These are phyloP conservation scores for Calephelis nemesis DNA, from an alignment of 1,140 invertebrate genomes.

Conservation along the genomic window DNA sequence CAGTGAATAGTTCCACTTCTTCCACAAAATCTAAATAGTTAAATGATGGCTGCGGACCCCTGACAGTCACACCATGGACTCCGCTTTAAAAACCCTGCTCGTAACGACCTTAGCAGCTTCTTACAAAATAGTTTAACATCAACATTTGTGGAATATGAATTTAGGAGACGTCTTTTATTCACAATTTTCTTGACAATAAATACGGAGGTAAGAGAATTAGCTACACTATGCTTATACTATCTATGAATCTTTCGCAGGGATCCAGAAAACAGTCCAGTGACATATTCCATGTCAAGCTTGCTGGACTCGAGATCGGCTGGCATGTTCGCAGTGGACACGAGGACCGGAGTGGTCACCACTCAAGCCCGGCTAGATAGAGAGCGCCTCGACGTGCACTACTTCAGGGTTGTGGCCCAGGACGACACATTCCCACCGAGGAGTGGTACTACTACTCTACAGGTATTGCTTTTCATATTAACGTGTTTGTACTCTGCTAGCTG, in stretches of 20 bases:
- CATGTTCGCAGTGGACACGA: constrained; percentile 91
- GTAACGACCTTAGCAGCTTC: too few relatives aligned
- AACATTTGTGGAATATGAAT: too few relatives aligned
- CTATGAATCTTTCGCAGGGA: constrained; percentile 77
- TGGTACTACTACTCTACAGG: constrained; percentile 91
- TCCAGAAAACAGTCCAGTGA: constrained; percentile 90
- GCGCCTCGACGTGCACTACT: constrained; percentile 88
- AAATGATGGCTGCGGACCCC: too few relatives aligned
- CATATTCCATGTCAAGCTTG: constrained; percentile 96
- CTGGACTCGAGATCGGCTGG: constrained; percentile 92
- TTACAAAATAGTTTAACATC: too few relatives aligned
- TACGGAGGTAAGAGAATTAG: too few relatives aligned
- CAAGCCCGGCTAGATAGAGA: constrained; percentile 89
- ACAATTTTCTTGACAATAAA: too few relatives aligned
- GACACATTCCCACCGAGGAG: constrained; percentile 91
- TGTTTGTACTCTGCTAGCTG: background rate
- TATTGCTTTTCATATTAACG: constrained; percentile 20
- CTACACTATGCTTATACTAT: too few relatives aligned
- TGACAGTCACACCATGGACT: too few relatives aligned
- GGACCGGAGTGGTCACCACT: constrained; percentile 91
- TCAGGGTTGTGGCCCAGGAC: constrained; percentile 90
- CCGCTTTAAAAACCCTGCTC: too few relatives aligned
- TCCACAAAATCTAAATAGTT: too few relatives aligned
- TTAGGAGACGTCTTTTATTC: too few relatives aligned
- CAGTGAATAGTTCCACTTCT: too few relatives aligned